Conservation (phyloP, 1,140 invertebrate genomes). For the Macrotrachela quadricornifera region DNA sequence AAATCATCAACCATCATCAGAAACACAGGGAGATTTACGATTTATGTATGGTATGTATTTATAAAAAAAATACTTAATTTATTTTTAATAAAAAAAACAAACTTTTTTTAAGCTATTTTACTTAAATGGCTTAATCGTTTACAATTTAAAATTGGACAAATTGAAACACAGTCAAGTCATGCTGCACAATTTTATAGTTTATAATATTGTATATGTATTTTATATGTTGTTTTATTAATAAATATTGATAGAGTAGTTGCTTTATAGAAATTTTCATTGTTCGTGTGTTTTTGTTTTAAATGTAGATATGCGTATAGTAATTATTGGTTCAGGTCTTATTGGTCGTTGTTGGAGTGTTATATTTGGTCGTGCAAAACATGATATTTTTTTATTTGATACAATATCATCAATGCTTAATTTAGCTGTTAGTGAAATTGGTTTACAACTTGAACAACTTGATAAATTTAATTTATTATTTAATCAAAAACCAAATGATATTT, state of each 20-base stretch:
- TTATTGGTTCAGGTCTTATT: conserved; percentile 52
- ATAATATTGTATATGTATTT: not conserved
- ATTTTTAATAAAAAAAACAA: no score
- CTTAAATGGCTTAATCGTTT: conserved; percentile 6
- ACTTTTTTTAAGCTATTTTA: not conserved
- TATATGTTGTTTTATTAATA: no score
- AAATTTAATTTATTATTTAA: conserved; percentile 38
- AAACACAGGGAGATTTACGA: not conserved
- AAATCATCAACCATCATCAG: conserved; percentile 4
- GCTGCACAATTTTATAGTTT: conserved; percentile 4
- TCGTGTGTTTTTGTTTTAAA: no score
- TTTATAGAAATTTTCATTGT: no score
- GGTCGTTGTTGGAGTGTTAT: conserved; percentile 84
- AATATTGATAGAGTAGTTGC: no score
- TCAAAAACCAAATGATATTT: conserved; percentile 28
- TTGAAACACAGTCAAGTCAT: conserved; percentile 7
- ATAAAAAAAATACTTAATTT: no score
- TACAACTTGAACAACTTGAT: conserved; percentile 49
- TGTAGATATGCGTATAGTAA: not conserved
- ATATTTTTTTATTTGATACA: conserved; percentile 62
- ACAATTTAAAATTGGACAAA: conserved; percentile 7
- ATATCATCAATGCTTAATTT: conserved; percentile 43
- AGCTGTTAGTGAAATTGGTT: conserved; percentile 48
- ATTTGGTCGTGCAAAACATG: conserved; percentile 69
- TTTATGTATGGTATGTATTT: not conserved